These are phyloP conservation scores for Sturnira hondurensis DNA, from an alignment of 2,113 vertebrate genomes.

Conservation along the genomic window DNA sequence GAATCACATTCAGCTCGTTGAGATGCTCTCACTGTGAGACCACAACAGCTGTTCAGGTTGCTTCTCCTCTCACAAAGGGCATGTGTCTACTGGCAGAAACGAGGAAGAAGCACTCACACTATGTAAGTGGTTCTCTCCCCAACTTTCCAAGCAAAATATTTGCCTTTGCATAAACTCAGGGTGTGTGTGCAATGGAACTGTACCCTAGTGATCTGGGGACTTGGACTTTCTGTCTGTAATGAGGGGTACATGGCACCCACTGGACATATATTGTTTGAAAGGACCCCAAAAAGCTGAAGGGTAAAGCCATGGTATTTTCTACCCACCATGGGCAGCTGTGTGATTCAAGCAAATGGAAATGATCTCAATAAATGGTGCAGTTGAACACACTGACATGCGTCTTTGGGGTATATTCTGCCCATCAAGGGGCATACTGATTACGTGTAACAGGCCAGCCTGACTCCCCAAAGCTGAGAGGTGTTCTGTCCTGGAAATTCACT, in stretches of 20 bases:
- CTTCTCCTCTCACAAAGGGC: neutral
- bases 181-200: neutral
- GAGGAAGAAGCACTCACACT: neutral
- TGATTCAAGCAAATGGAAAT: neutral
- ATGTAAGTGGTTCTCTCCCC: neutral
- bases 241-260: neutral
- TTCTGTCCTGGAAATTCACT: neutral
- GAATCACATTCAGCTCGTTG: neutral
- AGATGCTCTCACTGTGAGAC: neutral
- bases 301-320: neutral
- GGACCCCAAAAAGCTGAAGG: neutral
- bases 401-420: neutral
- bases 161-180: neutral
- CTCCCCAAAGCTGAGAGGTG: neutral
- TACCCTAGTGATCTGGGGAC: neutral
- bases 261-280: neutral
- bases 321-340: neutral
- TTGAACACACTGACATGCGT: neutral
- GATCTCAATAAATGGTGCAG: neutral
- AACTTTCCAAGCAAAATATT: neutral
- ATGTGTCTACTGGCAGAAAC: neutral
- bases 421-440: rapidly evolving
- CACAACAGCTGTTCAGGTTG: neutral
- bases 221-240: neutral
- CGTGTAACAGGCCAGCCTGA: neutral